Percentiles rank a stretch among this genome's conserved stretches.
Evolutionary conservation across 2,888 invertebrate genomes (phyloP).

Genomic region (Watsonalla cultraria): DNA sequence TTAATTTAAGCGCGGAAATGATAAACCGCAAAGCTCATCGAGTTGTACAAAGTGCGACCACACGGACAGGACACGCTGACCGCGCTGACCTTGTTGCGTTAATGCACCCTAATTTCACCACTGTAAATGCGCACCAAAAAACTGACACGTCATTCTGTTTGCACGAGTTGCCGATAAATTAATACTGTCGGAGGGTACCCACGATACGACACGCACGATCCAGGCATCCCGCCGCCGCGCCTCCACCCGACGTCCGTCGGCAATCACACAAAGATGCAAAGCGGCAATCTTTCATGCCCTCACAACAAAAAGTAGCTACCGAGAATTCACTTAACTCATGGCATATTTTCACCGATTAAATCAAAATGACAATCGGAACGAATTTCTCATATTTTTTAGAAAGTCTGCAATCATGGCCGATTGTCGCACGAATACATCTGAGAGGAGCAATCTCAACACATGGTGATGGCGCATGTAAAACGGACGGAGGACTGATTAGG

Average conservation of each 20-base stretch:
- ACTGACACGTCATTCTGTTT: constrained; percentile 68
- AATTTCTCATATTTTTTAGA: constrained; percentile 43
- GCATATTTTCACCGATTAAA: constrained; percentile 45
- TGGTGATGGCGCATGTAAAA: constrained; percentile 62
- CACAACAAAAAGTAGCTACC: constrained; percentile 37
- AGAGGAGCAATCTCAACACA: constrained; percentile 41
- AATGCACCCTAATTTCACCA: constrained; percentile 75
- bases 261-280: constrained; percentile 27
- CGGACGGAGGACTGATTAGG: constrained; percentile 70
- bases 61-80: constrained; percentile 43
- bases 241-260: constrained; percentile 11
- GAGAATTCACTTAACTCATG: constrained; percentile 37
- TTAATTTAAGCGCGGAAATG: constrained; percentile 33
- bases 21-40: constrained; percentile 52
- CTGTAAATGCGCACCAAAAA: constrained; percentile 59
- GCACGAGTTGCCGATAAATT: constrained; percentile 73
- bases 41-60: constrained; percentile 48
- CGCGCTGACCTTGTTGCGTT: constrained; percentile 70
- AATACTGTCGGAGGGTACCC: constrained; percentile 57
- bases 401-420: constrained; percentile 31
- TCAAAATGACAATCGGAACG: constrained; percentile 45
- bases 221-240: constrained; percentile 31
- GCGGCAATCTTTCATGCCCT: constrained; percentile 40
- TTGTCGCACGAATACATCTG: constrained; percentile 30
- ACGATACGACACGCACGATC: constrained; percentile 45